Conservation (phyloP, 2,113 vertebrate species). For the Ramphastos sulfuratus region DNA sequence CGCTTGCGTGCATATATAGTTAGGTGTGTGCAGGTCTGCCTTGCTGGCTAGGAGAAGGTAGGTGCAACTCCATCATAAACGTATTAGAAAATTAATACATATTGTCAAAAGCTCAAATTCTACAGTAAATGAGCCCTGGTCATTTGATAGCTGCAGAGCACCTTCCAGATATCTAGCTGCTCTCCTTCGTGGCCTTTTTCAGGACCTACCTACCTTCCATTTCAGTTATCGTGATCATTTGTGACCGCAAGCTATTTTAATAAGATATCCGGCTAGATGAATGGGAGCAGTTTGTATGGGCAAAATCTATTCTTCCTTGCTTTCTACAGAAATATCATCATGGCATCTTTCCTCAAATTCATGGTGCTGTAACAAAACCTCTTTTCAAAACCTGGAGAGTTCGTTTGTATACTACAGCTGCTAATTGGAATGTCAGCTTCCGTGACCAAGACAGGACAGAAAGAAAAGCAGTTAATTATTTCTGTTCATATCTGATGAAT, state of each 20-base stretch:
- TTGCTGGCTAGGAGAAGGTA: not conserved
- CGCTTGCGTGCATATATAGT: not conserved
- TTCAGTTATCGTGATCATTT: conserved; percentile 34
- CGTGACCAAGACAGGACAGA: conserved; percentile 58
- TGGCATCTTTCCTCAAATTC: conserved; percentile 69
- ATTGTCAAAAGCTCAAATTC: not conserved
- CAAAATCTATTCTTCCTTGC: conserved; percentile 59
- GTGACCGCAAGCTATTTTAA: conserved; percentile 77
- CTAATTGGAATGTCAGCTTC: conserved; percentile 80
- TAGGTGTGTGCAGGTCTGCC: not conserved
- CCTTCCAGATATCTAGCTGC: not conserved
- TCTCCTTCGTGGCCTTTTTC: not conserved
- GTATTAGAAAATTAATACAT: not conserved
- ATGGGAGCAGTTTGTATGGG: conserved; percentile 51
- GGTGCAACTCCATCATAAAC: not conserved
- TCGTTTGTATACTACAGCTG: conserved; percentile 34
- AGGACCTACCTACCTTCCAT: not conserved
- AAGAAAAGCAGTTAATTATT: conserved; percentile 80
- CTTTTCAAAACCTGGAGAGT: conserved; percentile 62
- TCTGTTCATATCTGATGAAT: conserved; percentile 78
- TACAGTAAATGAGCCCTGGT: not conserved
- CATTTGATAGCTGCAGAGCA: conserved; percentile 9
- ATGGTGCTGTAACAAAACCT: conserved; percentile 66
- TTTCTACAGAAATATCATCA: conserved; percentile 67
- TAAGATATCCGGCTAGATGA: conserved; percentile 62